Percentiles rank a stretch among this genome's conserved stretches.
Evolutionary conservation across 2,113 vertebrate genomes (phyloP).

Genomic region (Prunella himalayana): DNA sequence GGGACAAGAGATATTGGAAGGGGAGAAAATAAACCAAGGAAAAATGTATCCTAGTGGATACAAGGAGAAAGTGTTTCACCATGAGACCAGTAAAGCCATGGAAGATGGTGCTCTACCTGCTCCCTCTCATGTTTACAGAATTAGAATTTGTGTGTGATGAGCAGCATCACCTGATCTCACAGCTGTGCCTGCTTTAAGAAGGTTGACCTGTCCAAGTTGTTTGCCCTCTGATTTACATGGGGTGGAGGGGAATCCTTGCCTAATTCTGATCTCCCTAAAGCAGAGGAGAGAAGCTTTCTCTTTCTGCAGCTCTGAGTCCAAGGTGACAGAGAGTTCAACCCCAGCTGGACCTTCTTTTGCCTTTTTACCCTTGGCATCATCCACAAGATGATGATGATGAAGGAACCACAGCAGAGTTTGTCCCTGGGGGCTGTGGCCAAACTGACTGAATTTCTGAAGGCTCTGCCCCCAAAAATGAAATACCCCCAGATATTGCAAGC

Average conservation of each 20-base stretch:
- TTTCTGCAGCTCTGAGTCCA: background rate
- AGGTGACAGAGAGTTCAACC: background rate
- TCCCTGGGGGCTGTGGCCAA: background rate
- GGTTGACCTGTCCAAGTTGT: background rate
- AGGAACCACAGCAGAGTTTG: background rate
- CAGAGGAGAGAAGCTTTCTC: background rate
- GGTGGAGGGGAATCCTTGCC: background rate
- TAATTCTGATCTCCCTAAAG: background rate
- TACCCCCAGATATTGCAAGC: background rate
- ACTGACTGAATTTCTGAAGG: background rate
- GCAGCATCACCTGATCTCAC: background rate
- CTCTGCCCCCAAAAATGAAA: background rate
- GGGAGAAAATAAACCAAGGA: background rate
- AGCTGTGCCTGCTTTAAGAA: background rate
- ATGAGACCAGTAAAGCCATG: background rate
- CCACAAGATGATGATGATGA: background rate
- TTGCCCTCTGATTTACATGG: background rate
- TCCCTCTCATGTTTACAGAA: background rate
- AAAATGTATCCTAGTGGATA: background rate
- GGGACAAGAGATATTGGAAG: background rate
- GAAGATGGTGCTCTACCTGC: background rate
- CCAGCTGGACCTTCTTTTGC: background rate
- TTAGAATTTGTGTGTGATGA: background rate
- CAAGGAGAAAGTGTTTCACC: background rate
- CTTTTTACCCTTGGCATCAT: background rate